Base-by-base conservation (phyloP, 1,140 invertebrate genomes). In the Ostrea edulis region DNA sequence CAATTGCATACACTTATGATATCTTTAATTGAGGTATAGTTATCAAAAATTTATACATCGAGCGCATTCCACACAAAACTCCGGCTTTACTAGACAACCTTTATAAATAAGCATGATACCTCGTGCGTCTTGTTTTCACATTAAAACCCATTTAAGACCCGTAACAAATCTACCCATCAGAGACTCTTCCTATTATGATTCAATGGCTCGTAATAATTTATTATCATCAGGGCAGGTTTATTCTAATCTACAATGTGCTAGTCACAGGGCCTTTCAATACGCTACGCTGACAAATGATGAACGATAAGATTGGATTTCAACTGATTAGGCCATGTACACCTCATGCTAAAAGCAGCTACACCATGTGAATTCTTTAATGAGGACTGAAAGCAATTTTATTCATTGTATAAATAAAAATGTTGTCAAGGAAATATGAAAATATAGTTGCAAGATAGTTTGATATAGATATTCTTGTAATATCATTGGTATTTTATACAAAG, bases 201-300 rank as follows among this genome's bases (percentile, higher is more conserved):
- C 68, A 77, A 77, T 35, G 25, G 68, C 14, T 29, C 68, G 68
- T 77, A 14, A 77, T 77, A 35, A 77, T 77, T 77, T 77, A 77
- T 77, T 77, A 77, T 77, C 68, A 77, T 77, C 68, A 35, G 68
- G 9, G 68, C 68, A 77, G 68, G 68, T 77, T 77, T 35, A 14
- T 25, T 77, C 0, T 77, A 44, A 77, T 77, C 68, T 77, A 77
- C 68, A 77, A 25, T 29, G 68, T 35, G 68, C 68, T 14, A 77
- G 22, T 77, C 68, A 62, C 55, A 62, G 8, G 12, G 25, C 68
- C 25, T 35, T 35, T 77, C 29, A 8, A 35, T 11, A 77, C 14
- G 22, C 68, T 22, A 77, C 68, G 29, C 68, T 5, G 29, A 77
- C 68, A 77, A 44, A 77, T 29, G 68, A 77, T 77, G 68, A 77